Base-by-base conservation (phyloP, 2,888 invertebrate genomes). In the Volucella zonaria region DNA sequence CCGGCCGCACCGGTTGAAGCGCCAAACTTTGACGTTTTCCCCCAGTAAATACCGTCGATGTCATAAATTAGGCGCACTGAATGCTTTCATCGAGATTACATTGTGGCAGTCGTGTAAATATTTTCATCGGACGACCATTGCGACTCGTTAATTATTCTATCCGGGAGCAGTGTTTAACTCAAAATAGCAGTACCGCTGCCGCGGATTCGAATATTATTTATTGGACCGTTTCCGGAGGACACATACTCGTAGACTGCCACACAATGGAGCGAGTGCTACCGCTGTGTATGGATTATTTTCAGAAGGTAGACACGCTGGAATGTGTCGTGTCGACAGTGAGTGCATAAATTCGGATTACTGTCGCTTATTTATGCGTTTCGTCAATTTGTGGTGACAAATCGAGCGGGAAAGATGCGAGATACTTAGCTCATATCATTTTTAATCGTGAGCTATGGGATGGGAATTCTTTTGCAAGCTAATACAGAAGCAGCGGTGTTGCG, bases 201-300 rank as follows among this genome's bases (percentile, higher is more conserved):
- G 15, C 68, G 79, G 74, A 80, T 80, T 83, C 83, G 80, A 80
- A 83, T 75, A 75, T 83, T 83, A 80, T 83, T 83, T 83, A 83
- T 83, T 51, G 64, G 56, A 14, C 12, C 23, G 73, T 42, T 56
- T 66, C 77, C 56, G 73, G 47, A 45, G 64, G 66, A 54, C 38
- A 47, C 45, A 42, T 58, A 18, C 18, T 18, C 1, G 15, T 49
- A 58, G 14, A 18, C 14, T 23, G 47, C 61, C 40, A 42, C 82
- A 58, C 23, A 31, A 31, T 31, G 31, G 31, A 6, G 31, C 31
- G 31, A 6, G 1, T 31, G 4, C 31, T 6, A 31, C 31, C 31
- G 31, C 6, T 31, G 31, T 31, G 31, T 31, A 31, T 31, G 31
- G 31, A 31, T 31, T 31, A 31, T 31, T 31, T 4, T 6, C 31